phyloP scores from a whole-genome alignment of 2,113 vertebrate genomes.

The Rhinoderma darwinii region DNA sequence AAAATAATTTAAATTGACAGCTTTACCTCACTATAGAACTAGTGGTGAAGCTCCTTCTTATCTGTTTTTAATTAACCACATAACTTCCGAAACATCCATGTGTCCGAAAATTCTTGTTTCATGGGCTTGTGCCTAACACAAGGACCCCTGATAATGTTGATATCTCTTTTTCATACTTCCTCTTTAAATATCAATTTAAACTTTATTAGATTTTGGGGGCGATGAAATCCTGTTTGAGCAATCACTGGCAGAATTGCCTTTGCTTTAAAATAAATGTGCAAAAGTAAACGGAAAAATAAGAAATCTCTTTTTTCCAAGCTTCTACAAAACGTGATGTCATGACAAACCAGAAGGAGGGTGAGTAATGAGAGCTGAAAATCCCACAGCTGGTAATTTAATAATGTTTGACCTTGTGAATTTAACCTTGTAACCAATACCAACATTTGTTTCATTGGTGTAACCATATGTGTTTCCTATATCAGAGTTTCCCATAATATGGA shows the following conservation, averaged over 20 bases:
- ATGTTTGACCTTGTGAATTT: constrained; percentile 54
- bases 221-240: constrained; percentile 1
- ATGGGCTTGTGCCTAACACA: neutral
- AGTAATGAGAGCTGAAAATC: constrained; percentile 53
- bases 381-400: constrained; percentile 58
- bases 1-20: too few relatives aligned
- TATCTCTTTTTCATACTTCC: neutral
- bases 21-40: too few relatives aligned
- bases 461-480: constrained; percentile 36
- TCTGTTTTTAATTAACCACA: neutral
- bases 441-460: constrained; percentile 52
- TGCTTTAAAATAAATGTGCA: neutral
- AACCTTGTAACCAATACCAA: constrained; percentile 58
- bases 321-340: constrained; percentile 44
- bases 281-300: neutral
- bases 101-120: too few relatives aligned
- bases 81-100: neutral
- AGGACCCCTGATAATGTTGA: neutral
- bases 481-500: constrained; percentile 19
- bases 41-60: neutral
- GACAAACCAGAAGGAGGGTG: constrained; percentile 39
- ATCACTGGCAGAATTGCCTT: neutral
- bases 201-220: neutral
- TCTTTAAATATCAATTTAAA: neutral
- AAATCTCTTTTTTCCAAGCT: neutral